phyloP scores from a whole-genome alignment of 2,888 invertebrate genomes.

The Apantesis nais region DNA sequence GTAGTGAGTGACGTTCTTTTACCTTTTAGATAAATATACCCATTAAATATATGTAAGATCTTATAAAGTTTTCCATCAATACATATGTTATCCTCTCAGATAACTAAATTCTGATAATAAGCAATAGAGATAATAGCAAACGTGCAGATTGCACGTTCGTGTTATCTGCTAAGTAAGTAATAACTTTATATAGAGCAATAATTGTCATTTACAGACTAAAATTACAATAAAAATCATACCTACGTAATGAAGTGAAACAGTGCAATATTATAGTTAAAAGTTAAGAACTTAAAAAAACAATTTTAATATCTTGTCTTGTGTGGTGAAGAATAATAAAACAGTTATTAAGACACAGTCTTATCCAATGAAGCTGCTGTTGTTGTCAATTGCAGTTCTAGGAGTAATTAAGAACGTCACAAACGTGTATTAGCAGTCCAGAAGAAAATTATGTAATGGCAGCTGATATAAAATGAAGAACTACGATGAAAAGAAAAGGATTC shows the following conservation, averaged over 20 bases:
- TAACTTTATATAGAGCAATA: neutral
- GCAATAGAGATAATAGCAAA: neutral
- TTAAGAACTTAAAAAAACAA: neutral
- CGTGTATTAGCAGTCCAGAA: neutral
- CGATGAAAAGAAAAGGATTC: neutral
- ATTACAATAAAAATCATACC: neutral
- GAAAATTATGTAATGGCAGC: neutral
- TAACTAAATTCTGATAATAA: conserved; percentile 8
- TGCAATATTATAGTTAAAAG: neutral
- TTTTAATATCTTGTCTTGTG: neutral
- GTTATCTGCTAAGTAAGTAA: neutral
- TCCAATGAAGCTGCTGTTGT: neutral
- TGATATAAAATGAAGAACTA: neutral
- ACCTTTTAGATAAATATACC: neutral
- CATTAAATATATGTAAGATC: neutral
- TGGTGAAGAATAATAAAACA: neutral
- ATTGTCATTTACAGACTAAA: neutral
- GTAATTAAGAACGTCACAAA: neutral
- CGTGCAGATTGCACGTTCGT: neutral
- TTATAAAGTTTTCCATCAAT: neutral
- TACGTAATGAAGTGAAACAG: neutral
- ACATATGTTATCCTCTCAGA: conserved; percentile 13
- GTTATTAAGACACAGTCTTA: neutral
- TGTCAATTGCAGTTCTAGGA: neutral
- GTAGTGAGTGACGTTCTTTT: neutral